Evolutionary conservation across 1,140 invertebrate genomes (phyloP), one percentile per base, ranked within the genome.

Genomic region (Drosophila orosa): DNA sequence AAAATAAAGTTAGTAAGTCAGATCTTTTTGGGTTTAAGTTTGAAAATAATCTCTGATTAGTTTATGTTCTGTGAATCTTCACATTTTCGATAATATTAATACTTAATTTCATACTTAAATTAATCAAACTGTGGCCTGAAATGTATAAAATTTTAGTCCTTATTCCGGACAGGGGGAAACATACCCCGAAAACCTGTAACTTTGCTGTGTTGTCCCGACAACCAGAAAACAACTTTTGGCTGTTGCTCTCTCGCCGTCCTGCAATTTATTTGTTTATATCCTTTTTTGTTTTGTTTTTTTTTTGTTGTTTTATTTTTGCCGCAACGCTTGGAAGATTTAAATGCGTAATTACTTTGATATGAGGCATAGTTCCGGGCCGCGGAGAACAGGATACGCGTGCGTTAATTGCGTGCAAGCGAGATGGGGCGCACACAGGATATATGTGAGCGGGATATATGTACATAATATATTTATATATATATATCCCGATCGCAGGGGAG

Each of bases 311-410:
- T 59, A n/a, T 31, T 33, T 29, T 58, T 29, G 42, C 35, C 33
- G 83, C 76, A 87, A 89, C 79, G 79, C 83, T 89, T 87, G 72
- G 61, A 84, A 89, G 84, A 89, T 89, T 87, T 89, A 89, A 86
- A 80, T 89, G 83, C 83, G 78, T 87, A 87, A 87, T 87, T 87
- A 80, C 74, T 77, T 83, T 68, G 87, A 86, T 90, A 90, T 84
- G 83, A 90, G 66, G 87, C 87, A 80, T 90, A 90, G 83, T 90
- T 90, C 87, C 87, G 86, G 85, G 57, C 72, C 58, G 57, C 59
- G 47, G 47, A 37, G 47, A 66, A 66, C 74, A 29, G 45, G 40
- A 55, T 50, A 68, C 66, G 40, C 33, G 84, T 89, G 84, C 68
- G 72, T 84, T 84, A 84, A 84, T 84, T 80, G 77, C 74, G 57